phyloP scores from a whole-genome alignment of 2,797 vertebrate species.

The Melanogrammus aeglefinus region DNA sequence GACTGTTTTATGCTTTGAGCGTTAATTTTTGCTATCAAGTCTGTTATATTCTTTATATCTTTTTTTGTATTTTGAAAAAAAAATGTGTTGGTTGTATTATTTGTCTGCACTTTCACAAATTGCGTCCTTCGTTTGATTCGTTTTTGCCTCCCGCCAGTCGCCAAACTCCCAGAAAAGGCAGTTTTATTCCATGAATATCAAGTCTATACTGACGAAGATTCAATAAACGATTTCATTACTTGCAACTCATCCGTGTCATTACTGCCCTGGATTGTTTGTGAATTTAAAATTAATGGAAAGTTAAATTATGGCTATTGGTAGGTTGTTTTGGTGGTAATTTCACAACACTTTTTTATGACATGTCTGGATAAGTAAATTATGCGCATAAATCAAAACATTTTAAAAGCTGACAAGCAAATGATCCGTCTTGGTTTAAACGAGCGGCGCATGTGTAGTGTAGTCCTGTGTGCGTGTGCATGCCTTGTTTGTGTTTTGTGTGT shows the following conservation, averaged over 20 bases:
- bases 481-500: too few relatives aligned
- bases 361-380: too few relatives aligned
- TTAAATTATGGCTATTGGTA: conserved; percentile 13
- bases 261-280: neutral
- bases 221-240: conserved; percentile 90
- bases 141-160: conserved; percentile 79
- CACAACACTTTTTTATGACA: neutral
- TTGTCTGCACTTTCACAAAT: conserved; percentile 84
- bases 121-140: conserved; percentile 59
- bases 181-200: conserved; percentile 94
- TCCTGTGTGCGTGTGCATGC: too few relatives aligned
- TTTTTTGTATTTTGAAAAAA: conserved; percentile 79
- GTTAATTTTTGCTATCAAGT: conserved; percentile 78
- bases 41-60: conserved; percentile 75
- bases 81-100: conserved; percentile 74
- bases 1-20: conserved; percentile 76
- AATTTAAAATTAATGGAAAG: neutral
- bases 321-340: neutral
- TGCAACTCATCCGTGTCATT: conserved; percentile 40
- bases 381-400: too few relatives aligned
- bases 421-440: too few relatives aligned
- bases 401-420: too few relatives aligned
- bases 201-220: conserved; percentile 95
- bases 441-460: too few relatives aligned
- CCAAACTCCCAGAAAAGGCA: conserved; percentile 83